Evolutionary conservation across 2,797 vertebrate species (phyloP).

Genomic region (Microcaecilia unicolor): DNA sequence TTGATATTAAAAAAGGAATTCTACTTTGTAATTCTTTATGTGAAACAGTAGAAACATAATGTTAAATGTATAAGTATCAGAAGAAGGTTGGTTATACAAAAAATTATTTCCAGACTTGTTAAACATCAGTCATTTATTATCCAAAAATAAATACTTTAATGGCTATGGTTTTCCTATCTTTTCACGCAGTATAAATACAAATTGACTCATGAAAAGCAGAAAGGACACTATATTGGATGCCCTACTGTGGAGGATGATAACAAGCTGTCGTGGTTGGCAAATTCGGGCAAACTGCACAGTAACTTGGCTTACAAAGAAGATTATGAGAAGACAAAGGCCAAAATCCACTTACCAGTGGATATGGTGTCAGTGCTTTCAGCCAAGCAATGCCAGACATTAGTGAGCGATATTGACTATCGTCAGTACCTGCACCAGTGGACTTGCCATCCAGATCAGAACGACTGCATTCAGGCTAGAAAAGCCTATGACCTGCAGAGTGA

Average conservation of each 20-base stretch:
- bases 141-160: too few species aligned
- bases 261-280: constrained; percentile 80
- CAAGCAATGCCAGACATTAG: constrained; percentile 66
- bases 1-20: too few species aligned
- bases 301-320: constrained; percentile 76
- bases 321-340: constrained; percentile 74
- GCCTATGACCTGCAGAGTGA: constrained; percentile 77
- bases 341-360: constrained; percentile 64
- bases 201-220: constrained; percentile 66
- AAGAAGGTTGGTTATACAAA: too few species aligned
- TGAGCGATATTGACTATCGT: constrained; percentile 66
- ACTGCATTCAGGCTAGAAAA: constrained; percentile 72
- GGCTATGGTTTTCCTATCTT: too few species aligned
- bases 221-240: constrained; percentile 76
- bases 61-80: too few species aligned
- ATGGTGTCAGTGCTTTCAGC: constrained; percentile 63
- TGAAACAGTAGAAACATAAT: too few species aligned
- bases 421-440: constrained; percentile 73
- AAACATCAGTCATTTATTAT: too few species aligned
- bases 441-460: constrained; percentile 74
- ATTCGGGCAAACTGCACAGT: constrained; percentile 82
- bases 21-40: too few species aligned
- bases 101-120: too few species aligned
- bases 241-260: constrained; percentile 66
- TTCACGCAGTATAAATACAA: constrained; percentile 94